Percentiles rank a stretch among this genome's conserved stretches.
phyloP scores from a whole-genome alignment of 2,888 invertebrate species.

The Xanthostigma xanthostigma region DNA sequence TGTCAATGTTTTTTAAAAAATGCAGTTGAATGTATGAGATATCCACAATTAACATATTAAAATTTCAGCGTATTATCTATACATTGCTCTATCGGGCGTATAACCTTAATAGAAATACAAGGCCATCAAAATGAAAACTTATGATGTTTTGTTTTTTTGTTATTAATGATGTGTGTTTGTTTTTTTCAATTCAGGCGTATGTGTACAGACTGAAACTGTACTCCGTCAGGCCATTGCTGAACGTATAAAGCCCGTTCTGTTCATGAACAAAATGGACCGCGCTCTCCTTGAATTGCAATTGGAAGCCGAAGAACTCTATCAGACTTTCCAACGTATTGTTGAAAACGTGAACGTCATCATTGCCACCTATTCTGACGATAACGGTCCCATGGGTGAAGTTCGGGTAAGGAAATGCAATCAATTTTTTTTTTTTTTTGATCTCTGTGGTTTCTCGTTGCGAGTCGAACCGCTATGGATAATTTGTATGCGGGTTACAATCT shows the following conservation, averaged over 20 bases:
- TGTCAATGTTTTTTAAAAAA: too few species aligned
- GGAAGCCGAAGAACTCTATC: constrained; percentile 92
- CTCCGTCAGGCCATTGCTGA: constrained; percentile 99
- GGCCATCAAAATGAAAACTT: too few species aligned
- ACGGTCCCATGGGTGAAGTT: constrained; percentile 98
- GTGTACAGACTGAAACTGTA: constrained; percentile 99
- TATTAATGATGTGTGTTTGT: constrained; percentile 1
- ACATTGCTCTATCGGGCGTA: too few species aligned
- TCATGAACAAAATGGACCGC: constrained; percentile 99
- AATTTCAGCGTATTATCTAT: too few species aligned
- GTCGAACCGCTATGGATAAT: too few species aligned
- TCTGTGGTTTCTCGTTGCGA: too few species aligned
- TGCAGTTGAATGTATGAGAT: too few species aligned
- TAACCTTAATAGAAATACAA: too few species aligned
- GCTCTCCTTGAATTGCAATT: constrained; percentile 94
- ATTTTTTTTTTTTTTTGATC: background rate
- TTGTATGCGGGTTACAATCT: too few species aligned
- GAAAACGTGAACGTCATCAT: constrained; percentile 99
- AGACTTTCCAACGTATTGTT: constrained; percentile 98
- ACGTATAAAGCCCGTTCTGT: constrained; percentile 98
- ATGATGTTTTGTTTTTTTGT: too few species aligned
- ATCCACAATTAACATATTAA: too few species aligned
- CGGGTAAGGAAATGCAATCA: constrained; percentile 43
- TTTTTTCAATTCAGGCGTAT: constrained; percentile 61
- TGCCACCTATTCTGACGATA: constrained; percentile 94